phyloP scores from a whole-genome alignment of 2,888 invertebrate genomes.

The Phania funesta region DNA sequence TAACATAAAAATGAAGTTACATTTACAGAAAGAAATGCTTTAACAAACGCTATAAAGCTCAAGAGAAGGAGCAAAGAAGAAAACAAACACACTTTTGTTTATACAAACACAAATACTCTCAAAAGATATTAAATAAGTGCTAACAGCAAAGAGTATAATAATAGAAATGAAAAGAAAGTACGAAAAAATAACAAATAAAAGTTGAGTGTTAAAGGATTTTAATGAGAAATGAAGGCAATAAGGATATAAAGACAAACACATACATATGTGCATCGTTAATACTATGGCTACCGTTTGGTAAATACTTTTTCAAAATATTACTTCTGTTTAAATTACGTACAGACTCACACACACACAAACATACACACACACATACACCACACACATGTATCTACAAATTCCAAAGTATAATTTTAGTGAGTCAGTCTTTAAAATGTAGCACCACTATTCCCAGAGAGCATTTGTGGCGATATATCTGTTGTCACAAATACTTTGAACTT shows the following conservation, averaged over 20 bases:
- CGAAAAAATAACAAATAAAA: not conserved
- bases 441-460: not conserved
- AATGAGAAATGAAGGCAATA: constrained; percentile 12
- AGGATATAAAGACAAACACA: not conserved
- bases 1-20: constrained; percentile 56
- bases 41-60: too few species aligned
- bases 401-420: constrained; percentile 23
- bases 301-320: constrained; percentile 29
- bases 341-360: not conserved
- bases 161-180: not conserved
- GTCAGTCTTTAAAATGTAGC: not conserved
- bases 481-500: too few species aligned
- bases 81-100: too few species aligned
- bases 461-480: too few species aligned
- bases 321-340: not conserved
- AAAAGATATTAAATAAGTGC: not conserved
- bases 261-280: not conserved
- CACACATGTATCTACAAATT: not conserved
- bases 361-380: not conserved
- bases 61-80: too few species aligned
- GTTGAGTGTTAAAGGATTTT: constrained; percentile 27
- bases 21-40: too few species aligned
- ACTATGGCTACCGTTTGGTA: constrained; percentile 7
- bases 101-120: not conserved
- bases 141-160: not conserved